Percentiles rank a stretch among this genome's conserved stretches.
Conservation (phyloP, 2,113 vertebrate species). For the Phodopus roborovskii region DNA sequence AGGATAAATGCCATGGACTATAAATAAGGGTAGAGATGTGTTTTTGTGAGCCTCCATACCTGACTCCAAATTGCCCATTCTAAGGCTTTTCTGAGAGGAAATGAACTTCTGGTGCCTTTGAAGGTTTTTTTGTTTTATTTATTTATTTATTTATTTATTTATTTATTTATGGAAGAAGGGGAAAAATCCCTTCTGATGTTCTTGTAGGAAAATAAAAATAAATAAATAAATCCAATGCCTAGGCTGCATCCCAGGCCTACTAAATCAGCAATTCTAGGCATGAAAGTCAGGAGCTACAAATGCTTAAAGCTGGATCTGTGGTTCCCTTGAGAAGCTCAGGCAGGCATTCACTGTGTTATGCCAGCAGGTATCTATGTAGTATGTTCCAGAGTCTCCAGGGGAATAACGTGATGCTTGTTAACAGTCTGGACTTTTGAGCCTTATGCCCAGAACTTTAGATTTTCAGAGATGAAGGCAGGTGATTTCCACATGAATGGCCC, state of each 20-base stretch:
- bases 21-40: neutral
- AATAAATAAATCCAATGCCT: slow-evolving; percentile 34
- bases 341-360: neutral
- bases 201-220: slow-evolving; percentile 28
- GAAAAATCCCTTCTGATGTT: slow-evolving; percentile 49
- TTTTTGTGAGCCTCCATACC: neutral
- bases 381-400: slow-evolving; percentile 41
- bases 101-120: neutral
- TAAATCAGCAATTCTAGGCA: slow-evolving; percentile 45
- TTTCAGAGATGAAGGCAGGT: neutral
- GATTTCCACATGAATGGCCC: slow-evolving; percentile 15
- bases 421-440: slow-evolving; percentile 19
- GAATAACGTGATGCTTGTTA: neutral
- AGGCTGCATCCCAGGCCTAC: slow-evolving; percentile 19
- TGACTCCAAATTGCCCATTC: neutral
- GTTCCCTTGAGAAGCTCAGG: neutral
- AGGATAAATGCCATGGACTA: neutral
- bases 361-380: neutral
- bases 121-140: neutral
- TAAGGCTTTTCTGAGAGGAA: neutral
- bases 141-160: neutral
- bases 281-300: neutral
- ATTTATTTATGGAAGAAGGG: slow-evolving; percentile 10
- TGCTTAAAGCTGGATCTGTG: slow-evolving; percentile 40
- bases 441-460: neutral